These are phyloP conservation scores for Cryptophagus acutangulus DNA, from an alignment of 2,888 invertebrate species.

Conservation along the genomic window DNA sequence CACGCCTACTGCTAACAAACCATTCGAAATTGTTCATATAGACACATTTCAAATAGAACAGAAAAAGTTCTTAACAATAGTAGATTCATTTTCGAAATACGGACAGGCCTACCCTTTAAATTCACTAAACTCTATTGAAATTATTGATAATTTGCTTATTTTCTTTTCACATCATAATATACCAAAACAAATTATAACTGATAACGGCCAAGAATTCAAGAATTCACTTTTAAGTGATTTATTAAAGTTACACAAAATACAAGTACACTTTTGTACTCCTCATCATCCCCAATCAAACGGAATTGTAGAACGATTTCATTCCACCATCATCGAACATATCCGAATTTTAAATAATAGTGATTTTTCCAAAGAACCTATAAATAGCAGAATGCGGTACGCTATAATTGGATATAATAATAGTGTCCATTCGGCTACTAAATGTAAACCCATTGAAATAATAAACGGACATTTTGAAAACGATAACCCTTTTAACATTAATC, in stretches of 20 bases:
- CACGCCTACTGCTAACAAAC: constrained; percentile 16
- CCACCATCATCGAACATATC: constrained; percentile 19
- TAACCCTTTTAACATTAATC: constrained; percentile 14
- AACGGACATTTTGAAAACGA: constrained; percentile 17
- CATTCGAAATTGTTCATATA: constrained; percentile 18
- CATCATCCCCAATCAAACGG: constrained; percentile 23
- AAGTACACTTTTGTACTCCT: constrained; percentile 21
- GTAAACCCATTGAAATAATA: constrained; percentile 18
- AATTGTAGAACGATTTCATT: constrained; percentile 18
- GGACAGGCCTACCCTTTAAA: constrained; percentile 19
- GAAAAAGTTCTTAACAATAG: constrained; percentile 20
- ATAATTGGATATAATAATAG: constrained; percentile 18
- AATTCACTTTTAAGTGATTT: constrained; percentile 20
- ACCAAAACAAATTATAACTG: constrained; percentile 21
- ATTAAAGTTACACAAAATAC: constrained; percentile 18
- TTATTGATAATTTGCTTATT: constrained; percentile 18
- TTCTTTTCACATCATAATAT: constrained; percentile 21
- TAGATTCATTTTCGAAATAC: constrained; percentile 26
- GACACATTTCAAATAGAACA: constrained; percentile 14
- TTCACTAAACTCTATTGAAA: constrained; percentile 16
- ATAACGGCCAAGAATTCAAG: constrained; percentile 24
- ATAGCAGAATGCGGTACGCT: constrained; percentile 13
- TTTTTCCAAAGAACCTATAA: constrained; percentile 9
- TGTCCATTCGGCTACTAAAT: constrained; percentile 17
- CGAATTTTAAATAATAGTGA: constrained; percentile 12